phyloP scores from a whole-genome alignment of 2,113 vertebrate genomes.

The Myanophis thanlyinensis region DNA sequence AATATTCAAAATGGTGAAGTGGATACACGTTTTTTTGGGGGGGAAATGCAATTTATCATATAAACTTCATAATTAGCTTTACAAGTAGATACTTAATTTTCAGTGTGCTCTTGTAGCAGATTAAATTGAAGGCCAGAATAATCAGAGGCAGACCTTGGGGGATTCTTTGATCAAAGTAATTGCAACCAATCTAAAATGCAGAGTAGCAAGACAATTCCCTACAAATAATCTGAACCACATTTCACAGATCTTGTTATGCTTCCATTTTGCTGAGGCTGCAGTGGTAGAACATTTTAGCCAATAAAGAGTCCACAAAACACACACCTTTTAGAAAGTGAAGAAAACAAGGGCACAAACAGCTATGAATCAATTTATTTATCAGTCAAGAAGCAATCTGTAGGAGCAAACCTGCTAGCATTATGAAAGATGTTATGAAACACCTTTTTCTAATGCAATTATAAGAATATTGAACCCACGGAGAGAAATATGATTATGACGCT shows the following conservation, averaged over 20 bases:
- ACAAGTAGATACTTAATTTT: constrained; percentile 21
- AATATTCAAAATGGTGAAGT: constrained; percentile 36
- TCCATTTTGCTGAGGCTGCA: neutral
- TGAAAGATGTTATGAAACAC: no score
- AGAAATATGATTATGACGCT: neutral
- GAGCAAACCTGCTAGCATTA: neutral
- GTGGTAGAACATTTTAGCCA: neutral
- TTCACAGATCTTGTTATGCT: constrained; percentile 2
- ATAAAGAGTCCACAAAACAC: neutral
- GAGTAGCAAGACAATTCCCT: constrained; percentile 11
- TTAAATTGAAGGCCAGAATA: constrained; percentile 29
- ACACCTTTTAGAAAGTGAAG: neutral
- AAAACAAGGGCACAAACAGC: neutral
- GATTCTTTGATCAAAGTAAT: constrained; percentile 44
- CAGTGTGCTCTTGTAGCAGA: constrained; percentile 1
- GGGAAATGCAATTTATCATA: constrained; percentile 15
- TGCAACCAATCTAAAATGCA: constrained; percentile 37
- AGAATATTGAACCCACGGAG: neutral
- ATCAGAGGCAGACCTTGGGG: constrained; percentile 25
- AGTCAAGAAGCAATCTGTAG: neutral
- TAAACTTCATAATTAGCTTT: constrained; percentile 29
- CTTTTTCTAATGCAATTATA: neutral
- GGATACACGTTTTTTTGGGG: neutral
- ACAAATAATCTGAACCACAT: neutral
- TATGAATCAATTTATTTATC: neutral